phyloP scores from a whole-genome alignment of 2,888 invertebrate species.

The Malthinus seriepunctatus region DNA sequence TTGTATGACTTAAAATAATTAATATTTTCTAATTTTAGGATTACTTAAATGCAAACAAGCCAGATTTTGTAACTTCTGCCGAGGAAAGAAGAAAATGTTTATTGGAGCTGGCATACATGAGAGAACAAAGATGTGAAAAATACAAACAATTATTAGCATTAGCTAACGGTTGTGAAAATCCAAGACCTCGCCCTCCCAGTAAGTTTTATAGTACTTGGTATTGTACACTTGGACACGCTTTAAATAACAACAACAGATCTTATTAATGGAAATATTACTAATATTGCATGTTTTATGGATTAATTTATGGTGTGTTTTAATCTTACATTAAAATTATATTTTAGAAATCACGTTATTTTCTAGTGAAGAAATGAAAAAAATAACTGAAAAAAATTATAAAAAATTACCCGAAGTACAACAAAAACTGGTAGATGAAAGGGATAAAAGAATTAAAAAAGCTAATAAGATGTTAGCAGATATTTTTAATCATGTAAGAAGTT shows the following conservation, averaged over 20 bases:
- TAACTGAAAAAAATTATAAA: slow-evolving; percentile 66
- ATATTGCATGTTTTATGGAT: not conserved
- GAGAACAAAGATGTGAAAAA: slow-evolving; percentile 55
- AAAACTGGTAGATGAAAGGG: slow-evolving; percentile 64
- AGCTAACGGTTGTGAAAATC: slow-evolving; percentile 41
- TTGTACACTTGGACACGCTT: not conserved
- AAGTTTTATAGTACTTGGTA: slow-evolving; percentile 6
- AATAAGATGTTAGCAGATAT: slow-evolving; percentile 76
- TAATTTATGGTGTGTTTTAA: slow-evolving; percentile 2
- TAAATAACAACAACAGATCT: no score
- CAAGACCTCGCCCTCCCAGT: slow-evolving; percentile 1
- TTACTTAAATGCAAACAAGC: slow-evolving; percentile 70
- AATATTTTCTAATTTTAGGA: no score
- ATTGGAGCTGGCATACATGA: slow-evolving; percentile 54
- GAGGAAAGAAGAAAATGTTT: slow-evolving; percentile 59
- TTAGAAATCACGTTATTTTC: slow-evolving; percentile 50
- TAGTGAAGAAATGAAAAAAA: slow-evolving; percentile 63
- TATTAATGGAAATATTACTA: not conserved
- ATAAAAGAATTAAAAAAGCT: slow-evolving; percentile 60
- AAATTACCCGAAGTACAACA: slow-evolving; percentile 73
- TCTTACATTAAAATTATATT: slow-evolving; percentile 6
- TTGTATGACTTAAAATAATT: no score
- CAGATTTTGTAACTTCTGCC: slow-evolving; percentile 67
- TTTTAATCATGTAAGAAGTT: slow-evolving; percentile 68
- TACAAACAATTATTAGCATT: slow-evolving; percentile 53